Evolutionary conservation across 2,113 vertebrate species (phyloP).

Genomic region (western clawed frog (Xenopus tropicalis)): UCB_Xtro_10.0 CM004444.2:40829501-40830000

Average conservation of each 20-base stretch:
- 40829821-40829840: constrained; percentile 19
- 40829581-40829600: too few species aligned
- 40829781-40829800: not conserved
- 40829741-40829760: too few species aligned
- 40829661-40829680: too few species aligned
- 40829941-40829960: constrained; percentile 55
- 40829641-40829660: too few species aligned
- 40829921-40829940: constrained; percentile 50
- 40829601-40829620: too few species aligned
- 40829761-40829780: not conserved
- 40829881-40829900: constrained; percentile 34
- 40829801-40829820: constrained; percentile 17
- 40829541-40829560: too few species aligned
- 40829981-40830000: constrained; percentile 52
- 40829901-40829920: constrained; percentile 48
- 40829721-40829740: not conserved
- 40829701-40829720: too few species aligned
- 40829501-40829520: too few species aligned
- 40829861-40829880: constrained; percentile 42
- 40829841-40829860: constrained; percentile 12
- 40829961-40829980: constrained; percentile 50
- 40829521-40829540: too few species aligned
- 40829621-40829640: too few species aligned
- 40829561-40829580: too few species aligned
- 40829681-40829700: too few species aligned